These are phyloP conservation scores for Macquaria ambigua DNA, from an alignment of 2,113 vertebrate genomes.

Conservation along the genomic window DNA sequence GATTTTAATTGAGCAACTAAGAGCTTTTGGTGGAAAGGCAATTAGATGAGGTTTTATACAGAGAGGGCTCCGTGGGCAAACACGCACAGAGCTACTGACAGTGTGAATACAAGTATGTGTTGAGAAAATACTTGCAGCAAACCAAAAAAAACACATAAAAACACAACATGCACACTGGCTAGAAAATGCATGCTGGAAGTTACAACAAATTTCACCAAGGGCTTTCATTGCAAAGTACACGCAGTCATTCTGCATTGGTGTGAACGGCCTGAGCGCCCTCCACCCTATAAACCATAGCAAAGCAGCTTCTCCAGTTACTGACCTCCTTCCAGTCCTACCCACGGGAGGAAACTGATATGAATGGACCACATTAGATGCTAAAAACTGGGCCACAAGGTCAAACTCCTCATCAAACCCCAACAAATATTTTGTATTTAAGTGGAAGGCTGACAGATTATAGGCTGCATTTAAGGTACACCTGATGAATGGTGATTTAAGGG, in stretches of 20 bases:
- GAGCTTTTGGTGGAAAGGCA: conserved; percentile 32
- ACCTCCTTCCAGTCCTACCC: conserved; percentile 43
- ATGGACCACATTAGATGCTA: conserved; percentile 34
- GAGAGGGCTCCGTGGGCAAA: conserved; percentile 22
- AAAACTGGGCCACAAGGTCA: conserved; percentile 55
- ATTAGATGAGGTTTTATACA: conserved; percentile 34
- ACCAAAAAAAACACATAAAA: background rate
- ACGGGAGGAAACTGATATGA: conserved; percentile 58
- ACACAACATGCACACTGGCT: background rate
- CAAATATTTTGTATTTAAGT: conserved; percentile 12
- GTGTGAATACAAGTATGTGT: conserved; percentile 10
- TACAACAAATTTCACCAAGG: background rate
- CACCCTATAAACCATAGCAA: conserved; percentile 37
- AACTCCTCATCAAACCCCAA: background rate
- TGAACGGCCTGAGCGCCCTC: conserved; percentile 1
- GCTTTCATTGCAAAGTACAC: conserved; percentile 12
- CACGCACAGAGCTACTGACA: conserved; percentile 22
- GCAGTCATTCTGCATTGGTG: conserved; percentile 9
- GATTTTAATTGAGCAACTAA: conserved; percentile 39
- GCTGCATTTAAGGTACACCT: background rate
- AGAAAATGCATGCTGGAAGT: background rate
- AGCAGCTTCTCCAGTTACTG: conserved; percentile 61
- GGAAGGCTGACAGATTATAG: conserved; percentile 7
- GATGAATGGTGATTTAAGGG: background rate
- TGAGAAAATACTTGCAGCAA: background rate